Base-by-base conservation (phyloP, 2,888 invertebrate species). In the Dicranocentrus wangi region DNA sequence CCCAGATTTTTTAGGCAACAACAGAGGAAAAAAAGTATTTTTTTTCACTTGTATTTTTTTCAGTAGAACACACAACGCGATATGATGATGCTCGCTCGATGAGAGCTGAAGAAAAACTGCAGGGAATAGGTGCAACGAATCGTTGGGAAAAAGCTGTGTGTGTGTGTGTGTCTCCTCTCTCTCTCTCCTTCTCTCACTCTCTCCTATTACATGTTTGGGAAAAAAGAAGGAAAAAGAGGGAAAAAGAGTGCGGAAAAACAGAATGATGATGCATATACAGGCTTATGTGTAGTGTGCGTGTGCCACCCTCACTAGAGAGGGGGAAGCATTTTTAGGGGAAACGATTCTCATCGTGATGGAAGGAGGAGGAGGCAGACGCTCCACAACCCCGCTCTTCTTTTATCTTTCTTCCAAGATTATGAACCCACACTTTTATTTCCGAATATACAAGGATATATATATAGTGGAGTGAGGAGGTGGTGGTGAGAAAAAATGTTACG, bases 41-140 rank as follows among this genome's bases (percentile, higher is more conserved):
- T 68, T 70, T 68, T 28, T 43, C 25, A 25, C 27, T n/a, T 15
- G 15, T 32, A 19, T 61, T 61, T 61, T 61, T 17, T 61, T 32
- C 32, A 32, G 39, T 8, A 19, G 10, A 19, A 39, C 17, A 39
- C 63, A 17, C 68, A 23, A 19, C n/a, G 28, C 32, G 68, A 39
- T 69, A 55, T 28, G 53, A 70, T 70, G 71, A 71, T 71, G 71
- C 71, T 60, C 60, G 71, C 71, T 71, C 71, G 60, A 60, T 71
- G 71, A 71, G 71, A 42, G 71, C 71, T 71, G 47, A 71, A 43
- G 71, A 71, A 71, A 71, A 71, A 71, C 71, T 71, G 71, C 60
- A 43, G 27, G 27, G 60, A 28, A 19, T 43, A 43, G 60, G 71
- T 71, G 60, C 53, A 68, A 66, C 47, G 66, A 42, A 8, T 51